Percentiles rank a stretch among this genome's conserved stretches.
phyloP scores from a whole-genome alignment of 2,888 invertebrate species.

The Hirtodrosophila histrioides region DNA sequence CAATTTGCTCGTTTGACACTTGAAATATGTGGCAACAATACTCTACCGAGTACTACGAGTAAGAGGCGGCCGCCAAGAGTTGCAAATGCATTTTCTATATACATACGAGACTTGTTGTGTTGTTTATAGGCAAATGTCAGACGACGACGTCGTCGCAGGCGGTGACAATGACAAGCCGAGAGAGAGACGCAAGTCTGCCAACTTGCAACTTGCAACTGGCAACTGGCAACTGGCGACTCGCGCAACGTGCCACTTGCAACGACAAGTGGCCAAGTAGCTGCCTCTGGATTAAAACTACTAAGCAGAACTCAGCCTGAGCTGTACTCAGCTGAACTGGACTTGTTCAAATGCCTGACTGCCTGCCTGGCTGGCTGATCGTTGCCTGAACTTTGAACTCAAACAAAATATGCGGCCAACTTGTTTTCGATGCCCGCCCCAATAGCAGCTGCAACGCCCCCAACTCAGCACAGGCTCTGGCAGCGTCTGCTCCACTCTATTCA shows the following conservation, averaged over 20 bases:
- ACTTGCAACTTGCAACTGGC: conserved; percentile 18
- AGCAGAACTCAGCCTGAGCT: conserved; percentile 35
- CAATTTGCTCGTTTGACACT: conserved; percentile 84
- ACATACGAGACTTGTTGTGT: conserved; percentile 40
- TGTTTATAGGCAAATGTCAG: conserved; percentile 74
- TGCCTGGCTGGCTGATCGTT: conserved; percentile 52
- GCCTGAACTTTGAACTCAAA: conserved; percentile 72
- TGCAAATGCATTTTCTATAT: conserved; percentile 61
- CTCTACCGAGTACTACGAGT: conserved; percentile 19
- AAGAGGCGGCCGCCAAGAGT: conserved; percentile 26
- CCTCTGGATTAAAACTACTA: conserved; percentile 23
- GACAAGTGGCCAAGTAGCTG: conserved; percentile 73
- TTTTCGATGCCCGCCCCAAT: conserved; percentile 66
- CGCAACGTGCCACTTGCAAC: conserved; percentile 56
- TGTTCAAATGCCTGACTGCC: conserved; percentile 49
- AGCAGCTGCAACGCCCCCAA: conserved; percentile 71
- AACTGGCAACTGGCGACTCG: conserved; percentile 9
- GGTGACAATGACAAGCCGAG: conserved; percentile 67
- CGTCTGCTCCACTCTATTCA: conserved; percentile 39
- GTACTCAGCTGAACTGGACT: conserved; percentile 46
- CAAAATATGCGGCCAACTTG: conserved; percentile 78
- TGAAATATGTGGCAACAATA: conserved; percentile 81
- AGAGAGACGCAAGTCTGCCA: conserved; percentile 25
- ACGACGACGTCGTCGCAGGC: conserved; percentile 59
- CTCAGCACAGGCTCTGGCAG: conserved; percentile 38